Evolutionary conservation across 1,140 invertebrate genomes (phyloP).

Genomic region (Drosophila elegans): DNA sequence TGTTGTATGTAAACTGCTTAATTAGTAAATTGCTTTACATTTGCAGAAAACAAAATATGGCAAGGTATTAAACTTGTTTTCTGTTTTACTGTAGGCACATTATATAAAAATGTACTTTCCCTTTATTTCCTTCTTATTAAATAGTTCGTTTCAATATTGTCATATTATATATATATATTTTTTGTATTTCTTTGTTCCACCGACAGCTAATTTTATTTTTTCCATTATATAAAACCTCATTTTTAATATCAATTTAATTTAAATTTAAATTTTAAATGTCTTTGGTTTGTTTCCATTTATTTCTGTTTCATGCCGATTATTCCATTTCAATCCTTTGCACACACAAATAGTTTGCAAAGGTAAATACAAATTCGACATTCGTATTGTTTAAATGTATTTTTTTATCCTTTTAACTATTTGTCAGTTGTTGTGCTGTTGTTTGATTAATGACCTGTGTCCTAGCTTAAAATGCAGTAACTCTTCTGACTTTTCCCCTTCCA

Average conservation of each 20-base stretch:
- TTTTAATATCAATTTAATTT: too few species aligned
- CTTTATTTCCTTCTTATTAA: too few species aligned
- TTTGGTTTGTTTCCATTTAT: background rate
- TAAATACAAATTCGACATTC: constrained; percentile 1
- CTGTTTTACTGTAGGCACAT: too few species aligned
- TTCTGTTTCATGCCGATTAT: background rate
- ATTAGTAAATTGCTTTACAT: constrained; percentile 7
- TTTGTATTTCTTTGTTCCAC: too few species aligned
- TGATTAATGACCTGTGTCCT: constrained; percentile 38
- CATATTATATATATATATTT: too few species aligned
- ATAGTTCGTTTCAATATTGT: too few species aligned
- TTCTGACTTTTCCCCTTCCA: background rate
- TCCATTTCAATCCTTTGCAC: background rate
- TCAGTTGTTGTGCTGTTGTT: constrained; percentile 32
- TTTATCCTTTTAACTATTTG: background rate
- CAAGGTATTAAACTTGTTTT: too few species aligned
- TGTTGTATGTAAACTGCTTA: background rate
- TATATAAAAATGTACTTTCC: too few species aligned
- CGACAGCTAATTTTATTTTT: too few species aligned
- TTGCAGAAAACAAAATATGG: too few species aligned
- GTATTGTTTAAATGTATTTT: background rate
- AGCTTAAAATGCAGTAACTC: background rate
- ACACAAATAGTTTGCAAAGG: background rate
- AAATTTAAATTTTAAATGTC: too few species aligned
- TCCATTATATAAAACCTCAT: too few species aligned